phyloP scores from a whole-genome alignment of 1,140 invertebrate species.

The Brachionus paranguensis region DNA sequence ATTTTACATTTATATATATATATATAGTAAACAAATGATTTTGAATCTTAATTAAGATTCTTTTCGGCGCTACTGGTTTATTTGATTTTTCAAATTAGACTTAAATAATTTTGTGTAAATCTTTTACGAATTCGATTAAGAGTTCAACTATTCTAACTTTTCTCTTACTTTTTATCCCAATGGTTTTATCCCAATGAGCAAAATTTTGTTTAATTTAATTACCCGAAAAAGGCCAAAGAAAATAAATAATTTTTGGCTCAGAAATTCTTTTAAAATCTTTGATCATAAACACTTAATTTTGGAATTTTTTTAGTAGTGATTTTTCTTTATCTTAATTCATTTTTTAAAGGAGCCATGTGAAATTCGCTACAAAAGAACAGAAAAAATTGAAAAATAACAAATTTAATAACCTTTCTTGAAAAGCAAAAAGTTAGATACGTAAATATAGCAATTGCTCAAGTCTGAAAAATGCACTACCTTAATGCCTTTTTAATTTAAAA shows the following conservation, averaged over 20 bases:
- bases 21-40: not conserved
- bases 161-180: not conserved
- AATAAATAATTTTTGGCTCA: not conserved
- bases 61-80: not conserved
- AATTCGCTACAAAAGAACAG: too few species aligned
- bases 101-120: not conserved
- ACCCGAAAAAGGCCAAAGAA: not conserved
- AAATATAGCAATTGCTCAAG: too few species aligned
- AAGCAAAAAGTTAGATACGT: too few species aligned
- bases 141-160: not conserved
- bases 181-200: not conserved
- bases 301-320: too few species aligned
- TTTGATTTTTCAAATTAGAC: not conserved
- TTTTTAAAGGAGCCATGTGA: too few species aligned
- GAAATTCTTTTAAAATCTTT: not conserved
- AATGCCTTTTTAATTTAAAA: too few species aligned
- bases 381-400: too few species aligned
- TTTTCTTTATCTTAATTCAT: too few species aligned
- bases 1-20: not conserved
- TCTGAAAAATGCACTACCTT: too few species aligned
- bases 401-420: too few species aligned
- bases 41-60: not conserved
- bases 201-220: not conserved
- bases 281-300: too few species aligned
- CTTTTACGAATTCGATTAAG: not conserved